Percentiles rank a stretch among this genome's conserved stretches.
phyloP scores from a whole-genome alignment of 2,888 invertebrate species.

The Epinotia bilunana region DNA sequence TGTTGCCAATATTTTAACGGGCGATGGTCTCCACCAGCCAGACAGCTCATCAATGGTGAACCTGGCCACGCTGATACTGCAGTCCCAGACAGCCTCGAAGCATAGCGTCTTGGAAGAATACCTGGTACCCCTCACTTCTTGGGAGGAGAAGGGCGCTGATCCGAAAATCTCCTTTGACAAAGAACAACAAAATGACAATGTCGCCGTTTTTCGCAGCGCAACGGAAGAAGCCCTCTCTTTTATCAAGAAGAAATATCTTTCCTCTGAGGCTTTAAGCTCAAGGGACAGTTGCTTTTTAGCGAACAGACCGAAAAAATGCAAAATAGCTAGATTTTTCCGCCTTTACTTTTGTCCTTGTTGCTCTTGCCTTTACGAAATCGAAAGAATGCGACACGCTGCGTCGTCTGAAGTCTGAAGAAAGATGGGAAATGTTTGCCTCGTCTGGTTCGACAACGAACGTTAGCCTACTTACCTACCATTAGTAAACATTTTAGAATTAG shows the following conservation, averaged over 20 bases:
- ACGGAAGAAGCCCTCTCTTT: conserved; percentile 24
- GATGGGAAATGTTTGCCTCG: neutral
- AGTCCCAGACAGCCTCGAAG: conserved; percentile 70
- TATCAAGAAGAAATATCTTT: conserved; percentile 9
- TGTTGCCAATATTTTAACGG: conserved; percentile 75
- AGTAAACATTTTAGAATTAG: conserved; percentile 4
- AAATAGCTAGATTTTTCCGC: conserved; percentile 72
- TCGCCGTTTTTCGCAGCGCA: conserved; percentile 33
- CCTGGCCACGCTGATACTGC: conserved; percentile 82
- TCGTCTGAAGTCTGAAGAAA: conserved; percentile 20
- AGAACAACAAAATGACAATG: conserved; percentile 38
- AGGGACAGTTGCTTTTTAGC: conserved; percentile 58
- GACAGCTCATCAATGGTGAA: conserved; percentile 85
- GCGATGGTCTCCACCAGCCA: conserved; percentile 83
- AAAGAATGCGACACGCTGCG: conserved; percentile 63
- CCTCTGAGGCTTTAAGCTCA: conserved; percentile 50
- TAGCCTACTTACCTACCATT: neutral
- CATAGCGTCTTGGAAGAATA: conserved; percentile 77
- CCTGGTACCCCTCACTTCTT: conserved; percentile 83
- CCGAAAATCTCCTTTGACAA: conserved; percentile 52
- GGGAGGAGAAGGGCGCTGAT: conserved; percentile 69
- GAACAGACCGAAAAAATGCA: conserved; percentile 63
- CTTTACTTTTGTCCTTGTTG: conserved; percentile 79
- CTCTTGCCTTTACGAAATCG: conserved; percentile 73
- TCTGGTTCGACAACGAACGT: neutral